Percentiles rank a stretch among this genome's conserved stretches.
Conservation (phyloP, 2,888 invertebrate genomes). For the Autographa gamma region DNA sequence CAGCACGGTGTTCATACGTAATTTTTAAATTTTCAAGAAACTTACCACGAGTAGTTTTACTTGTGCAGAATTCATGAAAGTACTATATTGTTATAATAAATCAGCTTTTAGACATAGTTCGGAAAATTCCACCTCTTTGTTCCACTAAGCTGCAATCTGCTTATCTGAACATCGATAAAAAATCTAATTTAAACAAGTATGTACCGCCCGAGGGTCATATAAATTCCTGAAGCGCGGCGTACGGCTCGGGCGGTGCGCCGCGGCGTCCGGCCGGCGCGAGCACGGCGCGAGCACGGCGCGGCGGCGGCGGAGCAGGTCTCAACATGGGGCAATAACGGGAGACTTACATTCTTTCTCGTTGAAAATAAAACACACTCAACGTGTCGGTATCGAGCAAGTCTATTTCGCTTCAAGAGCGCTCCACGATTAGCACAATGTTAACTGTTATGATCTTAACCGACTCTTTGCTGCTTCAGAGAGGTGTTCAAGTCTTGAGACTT, state of each 20-base stretch:
- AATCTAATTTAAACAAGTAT: conserved; percentile 9
- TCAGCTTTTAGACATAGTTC: not conserved
- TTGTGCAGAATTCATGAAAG: not conserved
- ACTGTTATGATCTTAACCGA: conserved; percentile 20
- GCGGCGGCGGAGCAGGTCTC: not conserved
- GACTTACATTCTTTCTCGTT: conserved; percentile 15
- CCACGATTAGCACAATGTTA: conserved; percentile 28
- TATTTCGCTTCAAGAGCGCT: conserved; percentile 13
- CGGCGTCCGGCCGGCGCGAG: not conserved
- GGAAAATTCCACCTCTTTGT: not conserved
- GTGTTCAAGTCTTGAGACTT: not conserved
- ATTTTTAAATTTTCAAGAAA: not conserved
- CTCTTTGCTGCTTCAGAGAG: not conserved
- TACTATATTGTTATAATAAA: not conserved
- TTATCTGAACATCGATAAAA: conserved; percentile 7
- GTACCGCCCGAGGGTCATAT: conserved; percentile 1
- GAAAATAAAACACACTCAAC: not conserved
- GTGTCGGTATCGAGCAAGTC: not conserved
- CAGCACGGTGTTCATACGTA: too few species aligned
- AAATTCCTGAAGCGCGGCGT: conserved; percentile 5
- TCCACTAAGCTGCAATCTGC: not conserved
- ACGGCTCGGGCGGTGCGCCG: not conserved
- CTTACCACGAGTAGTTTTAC: not conserved
- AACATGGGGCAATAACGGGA: not conserved
- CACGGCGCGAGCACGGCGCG: not conserved